A percentile compares a stretch with the other conserved stretches of the same genome.
phyloP scores from a whole-genome alignment of 2,113 vertebrate species.

The cattle (Bos taurus) region DNA sequence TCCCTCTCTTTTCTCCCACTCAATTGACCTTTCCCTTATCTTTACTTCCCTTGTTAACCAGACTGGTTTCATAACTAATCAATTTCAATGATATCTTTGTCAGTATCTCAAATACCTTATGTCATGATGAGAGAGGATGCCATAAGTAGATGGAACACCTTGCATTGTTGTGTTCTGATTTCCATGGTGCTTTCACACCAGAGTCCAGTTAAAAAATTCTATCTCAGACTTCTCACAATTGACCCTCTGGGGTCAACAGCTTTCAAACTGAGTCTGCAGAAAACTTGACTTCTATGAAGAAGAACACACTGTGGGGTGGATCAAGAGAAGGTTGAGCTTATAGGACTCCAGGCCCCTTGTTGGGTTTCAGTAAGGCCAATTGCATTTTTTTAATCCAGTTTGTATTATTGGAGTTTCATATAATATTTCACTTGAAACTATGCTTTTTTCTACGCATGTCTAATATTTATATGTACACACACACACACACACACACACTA shows the following conservation, averaged over 20 bases:
- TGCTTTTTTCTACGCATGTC: background rate
- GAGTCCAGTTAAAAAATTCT: background rate
- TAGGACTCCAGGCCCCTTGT: background rate
- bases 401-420: background rate
- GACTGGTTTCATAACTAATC: background rate
- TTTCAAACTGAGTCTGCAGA: background rate
- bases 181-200: background rate
- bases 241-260: too few species aligned
- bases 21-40: background rate
- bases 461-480: background rate
- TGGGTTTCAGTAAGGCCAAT: background rate
- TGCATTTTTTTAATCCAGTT: background rate
- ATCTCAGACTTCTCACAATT: background rate
- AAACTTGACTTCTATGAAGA: background rate
- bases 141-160: background rate
- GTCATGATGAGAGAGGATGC: background rate
- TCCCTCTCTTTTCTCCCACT: background rate
- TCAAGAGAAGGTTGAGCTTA: background rate
- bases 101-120: background rate
- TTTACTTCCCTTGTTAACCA: background rate
- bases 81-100: background rate
- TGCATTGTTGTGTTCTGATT: background rate
- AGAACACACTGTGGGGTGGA: background rate
- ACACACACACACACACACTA: background rate
- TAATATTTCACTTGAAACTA: background rate